These are phyloP conservation scores for Diaperis boleti DNA, from an alignment of 2,888 invertebrate genomes.

Conservation along the genomic window DNA sequence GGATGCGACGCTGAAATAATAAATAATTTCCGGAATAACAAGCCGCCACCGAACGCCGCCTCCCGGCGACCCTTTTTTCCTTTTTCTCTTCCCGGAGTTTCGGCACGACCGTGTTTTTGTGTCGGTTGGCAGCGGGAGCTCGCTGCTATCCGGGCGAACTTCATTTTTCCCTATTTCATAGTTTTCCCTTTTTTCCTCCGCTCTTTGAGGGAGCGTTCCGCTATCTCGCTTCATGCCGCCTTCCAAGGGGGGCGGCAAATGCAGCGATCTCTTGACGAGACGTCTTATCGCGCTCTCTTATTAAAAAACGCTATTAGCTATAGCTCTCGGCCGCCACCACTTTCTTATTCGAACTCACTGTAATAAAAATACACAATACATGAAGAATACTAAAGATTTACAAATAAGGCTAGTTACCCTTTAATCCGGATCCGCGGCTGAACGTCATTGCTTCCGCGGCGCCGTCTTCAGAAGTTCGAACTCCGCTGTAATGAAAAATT, in stretches of 20 bases:
- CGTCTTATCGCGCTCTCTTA: no score
- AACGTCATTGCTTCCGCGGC: no score
- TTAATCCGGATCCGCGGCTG: no score
- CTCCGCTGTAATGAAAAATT: no score
- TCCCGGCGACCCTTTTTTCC: conserved; percentile 21
- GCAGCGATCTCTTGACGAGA: no score
- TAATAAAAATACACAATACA: no score
- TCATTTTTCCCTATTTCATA: conserved; percentile 63
- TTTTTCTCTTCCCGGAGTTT: conserved; percentile 38
- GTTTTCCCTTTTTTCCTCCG: conserved; percentile 53
- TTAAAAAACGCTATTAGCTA: no score
- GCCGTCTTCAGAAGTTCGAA: no score
- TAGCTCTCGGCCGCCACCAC: no score
- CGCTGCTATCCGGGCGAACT: conserved; percentile 55
- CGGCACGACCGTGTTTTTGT: conserved; percentile 44
- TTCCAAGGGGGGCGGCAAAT: conserved; percentile 29
- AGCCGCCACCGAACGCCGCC: conserved; percentile 6
- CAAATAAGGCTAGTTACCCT: no score
- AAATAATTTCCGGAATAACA: conserved; percentile 25
- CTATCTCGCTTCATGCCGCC: conserved; percentile 30
- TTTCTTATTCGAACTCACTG: no score
- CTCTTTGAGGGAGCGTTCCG: conserved; percentile 33
- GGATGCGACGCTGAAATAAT: conserved; percentile 21
- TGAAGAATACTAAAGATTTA: no score
- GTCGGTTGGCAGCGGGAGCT: conserved; percentile 37